Base-by-base conservation (phyloP, 2,113 vertebrate genomes). In the Egretta garzetta region DNA sequence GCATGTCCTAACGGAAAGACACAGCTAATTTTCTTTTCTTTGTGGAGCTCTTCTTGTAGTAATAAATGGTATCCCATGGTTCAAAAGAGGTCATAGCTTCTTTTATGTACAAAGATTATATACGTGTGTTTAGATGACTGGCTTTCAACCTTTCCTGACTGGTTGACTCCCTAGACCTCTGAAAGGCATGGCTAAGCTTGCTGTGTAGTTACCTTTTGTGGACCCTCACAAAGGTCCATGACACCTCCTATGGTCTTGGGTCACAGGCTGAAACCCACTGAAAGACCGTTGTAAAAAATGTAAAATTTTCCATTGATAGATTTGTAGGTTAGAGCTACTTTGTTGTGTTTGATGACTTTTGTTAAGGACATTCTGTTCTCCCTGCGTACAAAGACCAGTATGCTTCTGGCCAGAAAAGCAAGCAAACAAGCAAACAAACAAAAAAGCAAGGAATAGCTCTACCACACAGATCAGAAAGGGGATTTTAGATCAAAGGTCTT, bases 21-120 rank as follows among this genome's bases (percentile, higher is more conserved):
- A 70, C n/a, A 77, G 76, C 64, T 94, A 70, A 94, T 96, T 96
- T 96, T 96, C 32, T 81, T 89, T 86, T 39, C 84, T 91, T 92
- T 86, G 66, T 82, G 73, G 80, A 68, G 56, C 30, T 72, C 53
- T 88, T 86, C 35, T 80, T 88, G 45, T 68, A 70, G 86, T 86
- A 87, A 76, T 92, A 66, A 58, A 62, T 91, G 39, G 47, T 52
- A 68, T 85, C 66, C 64, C 18, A 8, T 79, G 59, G 71, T 90
- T 94, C 66, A 94, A 80, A 90, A 73, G 88, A 96, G 49, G 66
- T 95, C 74, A 86, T 62, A 72, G 74, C 30, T 83, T 91, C 93
- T 94, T 95, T 95, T 91, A 87, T 89, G 28, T 63, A 33, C 47
- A 43, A 63, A 96, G 71, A 80, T 83, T 95, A 92, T 67, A 70